phyloP scores from a whole-genome alignment of 2,797 vertebrate genomes.

The Phalloptychus januarius region DNA sequence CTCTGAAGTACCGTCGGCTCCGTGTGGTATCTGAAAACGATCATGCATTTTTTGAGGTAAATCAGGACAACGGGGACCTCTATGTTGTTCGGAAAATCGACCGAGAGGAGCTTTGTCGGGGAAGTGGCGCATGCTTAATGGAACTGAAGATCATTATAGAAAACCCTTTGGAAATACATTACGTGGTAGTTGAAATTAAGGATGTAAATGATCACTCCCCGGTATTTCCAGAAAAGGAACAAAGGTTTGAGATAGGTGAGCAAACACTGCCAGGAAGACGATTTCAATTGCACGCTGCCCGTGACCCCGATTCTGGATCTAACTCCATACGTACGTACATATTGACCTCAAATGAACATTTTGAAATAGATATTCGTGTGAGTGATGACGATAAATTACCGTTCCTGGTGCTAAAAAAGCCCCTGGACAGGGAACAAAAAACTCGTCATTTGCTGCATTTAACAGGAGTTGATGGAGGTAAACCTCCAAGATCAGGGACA shows the following conservation, averaged over 20 bases:
- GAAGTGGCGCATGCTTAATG: slow-evolving; percentile 64
- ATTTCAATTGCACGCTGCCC: slow-evolving; percentile 80
- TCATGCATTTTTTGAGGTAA: slow-evolving; percentile 76
- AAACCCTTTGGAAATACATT: slow-evolving; percentile 80
- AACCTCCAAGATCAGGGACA: slow-evolving; percentile 49
- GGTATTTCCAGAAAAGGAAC: slow-evolving; percentile 56
- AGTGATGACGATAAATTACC: slow-evolving; percentile 69
- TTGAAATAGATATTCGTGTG: slow-evolving; percentile 64
- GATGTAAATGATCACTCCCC: slow-evolving; percentile 82
- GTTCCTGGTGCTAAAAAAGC: slow-evolving; percentile 65
- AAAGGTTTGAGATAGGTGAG: slow-evolving; percentile 67
- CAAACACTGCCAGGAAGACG: slow-evolving; percentile 47
- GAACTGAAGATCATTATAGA: slow-evolving; percentile 81
- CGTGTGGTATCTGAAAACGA: slow-evolving; percentile 75
- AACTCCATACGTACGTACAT: slow-evolving; percentile 75
- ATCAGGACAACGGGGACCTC: slow-evolving; percentile 77
- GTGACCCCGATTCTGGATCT: slow-evolving; percentile 80
- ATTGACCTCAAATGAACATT: slow-evolving; percentile 67
- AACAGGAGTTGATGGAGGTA: slow-evolving; percentile 72
- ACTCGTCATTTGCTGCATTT: slow-evolving; percentile 28
- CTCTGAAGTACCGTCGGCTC: slow-evolving; percentile 68
- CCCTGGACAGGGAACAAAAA: slow-evolving; percentile 65
- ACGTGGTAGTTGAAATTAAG: slow-evolving; percentile 73
- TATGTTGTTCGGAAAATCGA: slow-evolving; percentile 77
- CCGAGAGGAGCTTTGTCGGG: slow-evolving; percentile 76